Evolutionary conservation across 2,113 vertebrate species (phyloP), one percentile per base, ranked within the genome.

Genomic region (Brevimyrus niger): DNA sequence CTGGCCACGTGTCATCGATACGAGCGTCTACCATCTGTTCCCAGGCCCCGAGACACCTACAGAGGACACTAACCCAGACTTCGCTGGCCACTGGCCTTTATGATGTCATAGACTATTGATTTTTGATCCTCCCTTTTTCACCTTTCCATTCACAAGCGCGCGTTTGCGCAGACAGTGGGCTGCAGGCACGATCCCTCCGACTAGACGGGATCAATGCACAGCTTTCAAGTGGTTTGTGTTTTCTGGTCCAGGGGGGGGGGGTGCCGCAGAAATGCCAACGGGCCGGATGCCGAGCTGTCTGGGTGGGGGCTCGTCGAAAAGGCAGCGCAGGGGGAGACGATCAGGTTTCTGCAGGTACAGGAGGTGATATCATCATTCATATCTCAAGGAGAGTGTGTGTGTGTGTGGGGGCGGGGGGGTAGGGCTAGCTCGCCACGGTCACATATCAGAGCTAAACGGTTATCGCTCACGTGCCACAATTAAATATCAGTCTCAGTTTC

Each of bases 1-100:
- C 97, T 98, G 97, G 96, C 97, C 97, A 97, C 97, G 96, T 95
- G 95, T 97, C 98, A 97, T 97, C 97, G 97, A 97, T 97, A 98
- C 96, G 96, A 92, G 91, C 97, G 99, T 98, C 97, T 95, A 97
- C 99, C 98, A 97, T 96, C 93, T 94, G 95, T 94, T 95, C 94
- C 94, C 94, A 93, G 93, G 93, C 94, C 93, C 90, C 95, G 94
- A 98, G 99, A 98, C 96, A 96, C 96, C 97, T 97, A 97, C 95
- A 96, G 96, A 96, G 96, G 96, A 98, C 97, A 97, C 97, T 97
- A 96, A 96, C 97, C 95, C 94, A 92, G 96, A 96, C 96, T 97
- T 96, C 96, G 96, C 96, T 96, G 97, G 96, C 95, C 96, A 94
- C 95, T 96, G 95, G 94, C 94, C 95, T 95, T 96, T 95, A 95